Evolutionary conservation across 2,113 vertebrate species (phyloP).

Genomic region (Poicephalus gulielmi): DNA sequence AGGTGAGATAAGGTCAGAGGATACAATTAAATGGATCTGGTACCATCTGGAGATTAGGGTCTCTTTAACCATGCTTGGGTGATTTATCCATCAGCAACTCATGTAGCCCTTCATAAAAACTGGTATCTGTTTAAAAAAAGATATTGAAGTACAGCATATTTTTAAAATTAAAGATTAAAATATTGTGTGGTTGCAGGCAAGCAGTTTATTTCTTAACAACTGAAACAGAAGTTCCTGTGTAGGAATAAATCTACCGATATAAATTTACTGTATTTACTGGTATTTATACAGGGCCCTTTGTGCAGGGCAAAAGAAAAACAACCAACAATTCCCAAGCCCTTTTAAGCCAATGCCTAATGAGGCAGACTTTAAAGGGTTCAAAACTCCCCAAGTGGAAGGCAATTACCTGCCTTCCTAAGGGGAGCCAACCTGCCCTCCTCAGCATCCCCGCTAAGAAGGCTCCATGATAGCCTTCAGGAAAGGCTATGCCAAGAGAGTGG

Average conservation of each 20-base stretch:
- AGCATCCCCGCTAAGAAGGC: background rate
- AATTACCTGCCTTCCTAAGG: background rate
- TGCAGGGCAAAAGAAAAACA: background rate
- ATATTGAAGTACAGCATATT: slow-evolving; percentile 91
- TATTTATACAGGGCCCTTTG: background rate
- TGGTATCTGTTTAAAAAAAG: slow-evolving; percentile 90
- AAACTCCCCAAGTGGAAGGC: background rate
- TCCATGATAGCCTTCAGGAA: background rate
- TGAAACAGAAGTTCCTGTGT: slow-evolving; percentile 65
- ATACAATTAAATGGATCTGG: slow-evolving; percentile 96
- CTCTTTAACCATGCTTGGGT: slow-evolving; percentile 99
- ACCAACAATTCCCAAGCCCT: background rate
- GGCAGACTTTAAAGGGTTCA: slow-evolving; percentile 7
- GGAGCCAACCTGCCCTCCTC: background rate
- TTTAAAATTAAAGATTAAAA: slow-evolving; percentile 93
- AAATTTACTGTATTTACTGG: background rate
- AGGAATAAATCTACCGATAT: background rate
- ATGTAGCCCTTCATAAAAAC: slow-evolving; percentile 97
- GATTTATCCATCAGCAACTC: slow-evolving; percentile 98
- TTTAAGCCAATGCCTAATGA: background rate
- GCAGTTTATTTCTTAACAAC: slow-evolving; percentile 85
- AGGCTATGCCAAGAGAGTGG: background rate
- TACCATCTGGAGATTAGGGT: slow-evolving; percentile 93
- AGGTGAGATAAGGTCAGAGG: slow-evolving; percentile 96
- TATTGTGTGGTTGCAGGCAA: slow-evolving; percentile 82